Evolutionary conservation across 1,140 invertebrate genomes (phyloP).

Genomic region (Aporrectodea caliginosa): DNA sequence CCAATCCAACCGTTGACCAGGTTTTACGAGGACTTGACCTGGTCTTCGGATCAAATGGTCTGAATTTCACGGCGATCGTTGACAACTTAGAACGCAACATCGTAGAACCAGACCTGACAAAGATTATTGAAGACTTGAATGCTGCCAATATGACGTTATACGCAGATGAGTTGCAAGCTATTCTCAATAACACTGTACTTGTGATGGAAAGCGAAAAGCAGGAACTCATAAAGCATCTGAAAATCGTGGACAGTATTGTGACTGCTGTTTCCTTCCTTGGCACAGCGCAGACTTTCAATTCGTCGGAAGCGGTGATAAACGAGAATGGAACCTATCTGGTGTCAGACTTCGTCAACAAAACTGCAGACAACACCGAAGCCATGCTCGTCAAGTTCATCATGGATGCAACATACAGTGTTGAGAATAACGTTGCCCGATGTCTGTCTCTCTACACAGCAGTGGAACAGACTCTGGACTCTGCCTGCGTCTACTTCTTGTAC

Average conservation of each 20-base stretch:
- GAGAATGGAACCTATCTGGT: background rate
- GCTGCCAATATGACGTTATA: background rate
- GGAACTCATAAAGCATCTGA: background rate
- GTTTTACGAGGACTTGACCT: background rate
- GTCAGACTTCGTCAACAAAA: background rate
- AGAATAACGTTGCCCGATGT: background rate
- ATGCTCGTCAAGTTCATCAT: background rate
- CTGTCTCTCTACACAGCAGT: background rate
- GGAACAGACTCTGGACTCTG: background rate
- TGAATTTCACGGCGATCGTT: background rate
- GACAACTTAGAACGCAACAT: background rate
- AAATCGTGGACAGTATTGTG: background rate
- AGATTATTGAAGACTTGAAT: background rate
- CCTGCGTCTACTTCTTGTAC: background rate
- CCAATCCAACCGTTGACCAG: background rate
- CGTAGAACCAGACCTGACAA: background rate
- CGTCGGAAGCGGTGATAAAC: background rate
- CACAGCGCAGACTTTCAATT: background rate
- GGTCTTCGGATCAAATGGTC: background rate
- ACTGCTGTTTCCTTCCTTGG: background rate
- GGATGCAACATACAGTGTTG: background rate
- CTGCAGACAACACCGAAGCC: background rate
- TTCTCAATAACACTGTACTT: background rate
- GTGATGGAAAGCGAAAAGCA: background rate
- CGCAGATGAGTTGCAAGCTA: background rate